Percentiles rank a stretch among this genome's conserved stretches.
Conservation (phyloP, 2,113 vertebrate genomes). For the Serinus canaria region DNA sequence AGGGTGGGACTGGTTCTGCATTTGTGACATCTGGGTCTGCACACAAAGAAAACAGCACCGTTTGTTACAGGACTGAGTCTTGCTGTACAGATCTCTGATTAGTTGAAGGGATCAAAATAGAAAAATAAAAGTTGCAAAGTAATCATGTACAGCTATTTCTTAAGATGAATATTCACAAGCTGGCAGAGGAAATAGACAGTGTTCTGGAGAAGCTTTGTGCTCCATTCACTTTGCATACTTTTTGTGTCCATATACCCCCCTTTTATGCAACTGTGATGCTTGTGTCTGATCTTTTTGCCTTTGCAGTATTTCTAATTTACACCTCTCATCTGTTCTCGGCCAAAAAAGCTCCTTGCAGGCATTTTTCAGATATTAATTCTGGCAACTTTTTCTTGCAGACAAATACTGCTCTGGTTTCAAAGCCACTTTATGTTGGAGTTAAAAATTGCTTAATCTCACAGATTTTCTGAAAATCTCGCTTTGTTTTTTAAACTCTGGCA, state of each 20-base stretch:
- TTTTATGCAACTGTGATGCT: background rate
- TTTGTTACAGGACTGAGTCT: background rate
- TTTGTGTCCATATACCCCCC: background rate
- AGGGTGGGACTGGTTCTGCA: background rate
- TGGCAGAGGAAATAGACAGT: background rate
- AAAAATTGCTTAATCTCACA: background rate
- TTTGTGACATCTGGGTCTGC: background rate
- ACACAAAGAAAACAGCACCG: background rate
- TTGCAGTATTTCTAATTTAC: background rate
- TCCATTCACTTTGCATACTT: background rate
- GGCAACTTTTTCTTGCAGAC: background rate
- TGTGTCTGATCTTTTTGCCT: background rate
- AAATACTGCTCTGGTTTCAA: background rate
- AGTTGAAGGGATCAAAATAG: background rate
- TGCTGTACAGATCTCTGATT: background rate
- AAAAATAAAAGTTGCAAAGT: background rate
- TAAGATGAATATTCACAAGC: background rate
- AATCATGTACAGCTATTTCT: background rate
- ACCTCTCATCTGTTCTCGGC: background rate
- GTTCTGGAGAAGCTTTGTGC: background rate
- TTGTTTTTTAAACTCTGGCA: background rate
- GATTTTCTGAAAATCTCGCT: background rate
- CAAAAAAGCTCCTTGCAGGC: background rate
- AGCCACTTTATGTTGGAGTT: background rate
- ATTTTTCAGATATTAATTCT: conserved; percentile 3